Conservation (phyloP, 2,888 invertebrate genomes). For the Oxycera nigricornis region DNA sequence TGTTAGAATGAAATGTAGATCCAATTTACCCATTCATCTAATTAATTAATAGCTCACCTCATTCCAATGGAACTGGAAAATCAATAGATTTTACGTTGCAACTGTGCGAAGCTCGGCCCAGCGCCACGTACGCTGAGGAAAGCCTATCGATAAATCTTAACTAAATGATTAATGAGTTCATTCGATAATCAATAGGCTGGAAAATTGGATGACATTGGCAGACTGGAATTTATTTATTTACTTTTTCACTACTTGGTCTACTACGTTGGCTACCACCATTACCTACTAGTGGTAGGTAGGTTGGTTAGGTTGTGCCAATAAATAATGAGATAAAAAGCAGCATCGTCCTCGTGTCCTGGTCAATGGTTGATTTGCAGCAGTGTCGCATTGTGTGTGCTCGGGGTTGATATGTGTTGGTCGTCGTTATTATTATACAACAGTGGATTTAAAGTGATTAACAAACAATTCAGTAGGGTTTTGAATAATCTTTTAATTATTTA, state of each 20-base stretch:
- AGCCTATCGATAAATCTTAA: conserved; percentile 36
- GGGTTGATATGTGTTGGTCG: not conserved
- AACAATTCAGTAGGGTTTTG: conserved; percentile 45
- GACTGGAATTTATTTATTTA: conserved; percentile 18
- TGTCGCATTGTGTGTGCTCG: not conserved
- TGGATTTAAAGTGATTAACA: conserved; percentile 40
- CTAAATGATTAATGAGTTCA: conserved; percentile 37
- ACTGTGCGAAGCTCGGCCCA: not conserved
- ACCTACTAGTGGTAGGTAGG: not conserved
- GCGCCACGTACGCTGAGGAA: not conserved
- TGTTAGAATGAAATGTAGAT: not conserved
- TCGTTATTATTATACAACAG: not conserved
- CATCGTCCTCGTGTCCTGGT: not conserved
- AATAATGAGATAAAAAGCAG: conserved; percentile 2
- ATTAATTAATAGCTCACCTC: conserved; percentile 31
- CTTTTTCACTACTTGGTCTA: not conserved
- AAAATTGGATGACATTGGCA: conserved; percentile 38
- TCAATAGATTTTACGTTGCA: not conserved
- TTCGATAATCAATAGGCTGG: conserved; percentile 37
- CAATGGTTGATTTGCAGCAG: not conserved
- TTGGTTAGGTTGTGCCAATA: not conserved
- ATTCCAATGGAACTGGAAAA: conserved; percentile 4
- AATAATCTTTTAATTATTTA: no score
- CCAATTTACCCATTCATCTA: no score
- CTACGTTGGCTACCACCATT: not conserved